A percentile compares a stretch with the other conserved stretches of the same genome.
These are phyloP conservation scores for Triplophysa yarkandensis DNA, from an alignment of 2,797 vertebrate genomes.

Conservation along the genomic window DNA sequence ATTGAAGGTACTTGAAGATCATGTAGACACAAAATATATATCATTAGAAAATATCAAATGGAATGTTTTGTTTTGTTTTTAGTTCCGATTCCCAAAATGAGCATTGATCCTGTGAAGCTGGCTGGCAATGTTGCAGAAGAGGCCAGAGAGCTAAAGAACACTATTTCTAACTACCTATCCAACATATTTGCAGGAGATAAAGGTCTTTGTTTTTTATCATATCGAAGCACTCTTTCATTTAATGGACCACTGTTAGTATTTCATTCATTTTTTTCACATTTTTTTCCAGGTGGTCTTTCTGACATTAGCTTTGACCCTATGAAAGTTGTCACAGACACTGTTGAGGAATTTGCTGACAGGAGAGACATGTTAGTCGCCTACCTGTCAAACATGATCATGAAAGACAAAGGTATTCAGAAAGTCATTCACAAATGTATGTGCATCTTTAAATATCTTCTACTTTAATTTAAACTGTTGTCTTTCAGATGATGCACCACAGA, in stretches of 20 bases:
- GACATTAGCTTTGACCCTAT: slow-evolving; percentile 72
- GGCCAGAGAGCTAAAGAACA: slow-evolving; percentile 64
- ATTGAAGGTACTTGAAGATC: slow-evolving; percentile 36
- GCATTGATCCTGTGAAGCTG: slow-evolving; percentile 64
- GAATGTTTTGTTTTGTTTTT: not conserved
- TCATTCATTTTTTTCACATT: not conserved
- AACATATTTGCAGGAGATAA: slow-evolving; percentile 60
- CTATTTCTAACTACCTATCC: slow-evolving; percentile 63
- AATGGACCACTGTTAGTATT: not conserved
- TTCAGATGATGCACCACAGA: slow-evolving; percentile 63
- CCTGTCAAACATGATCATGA: slow-evolving; percentile 72
- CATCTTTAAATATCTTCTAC: not conserved
- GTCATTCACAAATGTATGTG: not conserved
- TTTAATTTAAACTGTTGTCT: slow-evolving; percentile 16
- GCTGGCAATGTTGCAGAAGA: slow-evolving; percentile 64
- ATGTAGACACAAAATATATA: not conserved
- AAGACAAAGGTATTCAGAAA: slow-evolving; percentile 68
- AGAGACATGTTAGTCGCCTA: slow-evolving; percentile 73
- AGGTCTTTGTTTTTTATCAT: slow-evolving; percentile 58
- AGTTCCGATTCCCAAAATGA: slow-evolving; percentile 61
- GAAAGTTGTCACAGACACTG: slow-evolving; percentile 72
- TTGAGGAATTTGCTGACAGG: slow-evolving; percentile 71
- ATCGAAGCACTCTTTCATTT: not conserved
- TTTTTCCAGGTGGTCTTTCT: slow-evolving; percentile 64
- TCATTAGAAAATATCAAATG: not conserved